Conservation (phyloP, 2,888 invertebrate species). For the Pimpla rufipes region DNA sequence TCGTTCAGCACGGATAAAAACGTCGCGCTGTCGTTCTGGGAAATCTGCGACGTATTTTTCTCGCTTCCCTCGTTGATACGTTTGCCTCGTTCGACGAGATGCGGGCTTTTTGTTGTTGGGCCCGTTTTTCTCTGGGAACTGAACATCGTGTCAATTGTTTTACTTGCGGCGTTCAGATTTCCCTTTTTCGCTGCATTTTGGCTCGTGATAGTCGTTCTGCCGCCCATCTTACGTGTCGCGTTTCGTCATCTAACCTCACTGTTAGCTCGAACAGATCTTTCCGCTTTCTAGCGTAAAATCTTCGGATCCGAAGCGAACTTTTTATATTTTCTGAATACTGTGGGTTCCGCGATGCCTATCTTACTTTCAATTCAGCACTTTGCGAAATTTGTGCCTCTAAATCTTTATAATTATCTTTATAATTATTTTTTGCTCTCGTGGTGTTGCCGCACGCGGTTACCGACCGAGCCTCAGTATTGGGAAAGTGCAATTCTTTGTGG, state of each 20-base stretch:
- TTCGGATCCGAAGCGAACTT: too few species aligned
- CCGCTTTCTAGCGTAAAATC: too few species aligned
- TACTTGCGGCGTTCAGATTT: neutral
- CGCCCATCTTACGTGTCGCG: neutral
- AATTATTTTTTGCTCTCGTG: neutral
- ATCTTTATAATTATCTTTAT: neutral
- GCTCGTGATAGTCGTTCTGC: neutral
- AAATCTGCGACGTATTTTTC: too few species aligned
- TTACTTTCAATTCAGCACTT: neutral
- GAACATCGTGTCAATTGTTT: neutral
- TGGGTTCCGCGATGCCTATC: neutral
- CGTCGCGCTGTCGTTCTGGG: neutral
- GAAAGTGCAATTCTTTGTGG: too few species aligned
- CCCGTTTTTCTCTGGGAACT: too few species aligned
- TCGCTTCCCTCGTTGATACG: too few species aligned
- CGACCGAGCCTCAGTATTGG: too few species aligned
- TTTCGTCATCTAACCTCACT: neutral
- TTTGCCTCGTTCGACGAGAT: too few species aligned
- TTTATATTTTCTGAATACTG: too few species aligned
- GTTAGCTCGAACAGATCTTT: neutral
- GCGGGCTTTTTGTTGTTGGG: too few species aligned
- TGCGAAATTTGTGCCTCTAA: neutral
- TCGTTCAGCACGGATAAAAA: neutral
- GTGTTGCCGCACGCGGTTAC: constrained; percentile 3
- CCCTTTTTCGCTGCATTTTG: neutral